A percentile compares a stretch with the other conserved stretches of the same genome.
phyloP scores from a whole-genome alignment of 2,113 vertebrate species.

The Daubentonia madagascariensis region DNA sequence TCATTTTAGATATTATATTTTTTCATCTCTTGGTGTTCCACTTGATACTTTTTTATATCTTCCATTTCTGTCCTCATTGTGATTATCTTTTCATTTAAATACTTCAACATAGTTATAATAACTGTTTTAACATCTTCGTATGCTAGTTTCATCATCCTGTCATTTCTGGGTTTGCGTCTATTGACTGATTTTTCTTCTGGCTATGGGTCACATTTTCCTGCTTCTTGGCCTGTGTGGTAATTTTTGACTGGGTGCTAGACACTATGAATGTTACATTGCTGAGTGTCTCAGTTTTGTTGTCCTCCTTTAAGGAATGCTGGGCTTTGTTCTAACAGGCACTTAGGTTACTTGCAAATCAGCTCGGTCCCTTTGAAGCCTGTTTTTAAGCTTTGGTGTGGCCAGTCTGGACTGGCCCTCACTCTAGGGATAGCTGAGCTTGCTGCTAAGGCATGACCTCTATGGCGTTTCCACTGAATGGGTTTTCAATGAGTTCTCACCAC shows the following conservation, averaged over 20 bases:
- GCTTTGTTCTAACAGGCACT: slow-evolving; percentile 9
- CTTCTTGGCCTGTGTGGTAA: neutral
- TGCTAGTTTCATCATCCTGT: neutral
- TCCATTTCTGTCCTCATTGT: neutral
- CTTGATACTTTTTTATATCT: slow-evolving; percentile 17
- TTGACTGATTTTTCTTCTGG: neutral
- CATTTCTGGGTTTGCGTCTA: neutral
- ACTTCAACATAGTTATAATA: neutral
- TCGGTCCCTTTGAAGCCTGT: neutral
- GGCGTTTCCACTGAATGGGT: neutral
- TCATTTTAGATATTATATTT: neutral
- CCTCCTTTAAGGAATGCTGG: neutral
- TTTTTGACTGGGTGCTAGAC: neutral
- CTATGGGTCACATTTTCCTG: neutral
- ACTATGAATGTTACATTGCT: neutral
- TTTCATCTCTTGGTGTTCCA: neutral
- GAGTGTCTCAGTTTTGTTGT: neutral
- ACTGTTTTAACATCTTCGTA: neutral
- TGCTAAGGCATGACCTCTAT: neutral
- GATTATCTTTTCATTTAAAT: neutral
- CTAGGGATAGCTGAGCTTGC: neutral
- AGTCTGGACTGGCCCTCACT: neutral
- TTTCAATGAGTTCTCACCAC: neutral
- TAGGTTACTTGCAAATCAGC: neutral
- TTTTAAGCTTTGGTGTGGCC: neutral